Base-by-base conservation (phyloP, 1,140 invertebrate genomes). In the Camponotus floridanus region DNA sequence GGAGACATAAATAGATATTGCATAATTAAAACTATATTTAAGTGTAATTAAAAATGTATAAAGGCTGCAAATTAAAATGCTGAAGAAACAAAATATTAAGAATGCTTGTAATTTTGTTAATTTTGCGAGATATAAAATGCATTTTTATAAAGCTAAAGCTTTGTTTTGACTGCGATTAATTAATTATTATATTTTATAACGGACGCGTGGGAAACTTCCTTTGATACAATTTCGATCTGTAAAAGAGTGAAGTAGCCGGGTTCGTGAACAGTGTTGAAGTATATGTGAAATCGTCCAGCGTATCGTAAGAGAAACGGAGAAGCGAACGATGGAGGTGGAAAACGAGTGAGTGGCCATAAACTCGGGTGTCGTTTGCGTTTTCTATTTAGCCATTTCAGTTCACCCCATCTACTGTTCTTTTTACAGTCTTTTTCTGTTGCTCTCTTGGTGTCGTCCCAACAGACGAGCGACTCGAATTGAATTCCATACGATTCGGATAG, bases 371-470 rank as follows among this genome's bases (percentile, higher is more conserved):
- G 92, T 93, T 94, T 94, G 91, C 91, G 91, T 93, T 94, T 92
- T 94, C 93, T 94, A 93, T 93, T 94, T 93, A 93, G 92, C 92
- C 91, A 92, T 93, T 94, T 93, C 90, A 92, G 88, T 90, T 91
- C 91, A 61, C 68, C 76, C 87, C 83, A 33, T 86, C 83, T 81
- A 61, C 76, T 65, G 70, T 67, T 65, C 51, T 68, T 70, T 87
- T 79, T 89, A 83, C 57, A 86, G 76, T 73, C 76, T 70, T 73
- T 87, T 79, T 78, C 88, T 74, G 62, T 70, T 78, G 26, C 87
- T 86, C 88, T 59, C 65, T 79, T 68, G 76, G 45, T 62, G 57
- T 88, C 76, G 88, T 89, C 85, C 86, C 88, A 70, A 76, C 85
- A 87, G 88, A 87, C 86, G 84, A 88, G 88, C 85, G 87, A 91